Evolutionary conservation across 2,113 vertebrate genomes (phyloP), one percentile per base, ranked within the genome.

Genomic region (Halcyon malimbica): DNA sequence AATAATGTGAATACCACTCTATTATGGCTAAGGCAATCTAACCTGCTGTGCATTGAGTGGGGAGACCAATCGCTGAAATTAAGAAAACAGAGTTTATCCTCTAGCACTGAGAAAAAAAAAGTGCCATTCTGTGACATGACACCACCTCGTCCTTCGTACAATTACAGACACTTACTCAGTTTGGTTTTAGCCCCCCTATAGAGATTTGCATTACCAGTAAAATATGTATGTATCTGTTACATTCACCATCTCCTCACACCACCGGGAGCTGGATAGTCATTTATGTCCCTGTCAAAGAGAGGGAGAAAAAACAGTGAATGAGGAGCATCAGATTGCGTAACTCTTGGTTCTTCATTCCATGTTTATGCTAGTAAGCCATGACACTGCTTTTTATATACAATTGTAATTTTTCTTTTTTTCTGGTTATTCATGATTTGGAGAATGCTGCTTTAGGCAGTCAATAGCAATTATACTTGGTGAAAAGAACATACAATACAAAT

Each of bases 401-500:
- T 87, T 97, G 94, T 83, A 97, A 97, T 94, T 79, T 92, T 96
- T 98, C 97, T 96, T 96, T 96, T 97, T 97, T 98, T 95, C 97
- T 96, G 89, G 96, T 96, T 98, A 96, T 98, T 98, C 95, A 87
- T 95, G 96, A 92, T 97, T 97, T 96, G 97, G 92, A 94, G 87
- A 97, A 97, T 94, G 92, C 93, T 93, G 96, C 98, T 98, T 97
- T 96, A 98, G 96, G 97, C 97, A 98, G 97, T 98, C 98, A 97
- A 97, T 98, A 98, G 97, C 97, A 98, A 98, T 98, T 98, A 98
- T 94, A 95, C 97, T 97, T 97, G 95, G 93, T 97, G 95, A 98
- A 96, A 98, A 97, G 98, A 98, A 97, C 97, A 96, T 96, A 98
- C 97, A 97, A 98, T 97, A 98, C 98, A 98, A 98, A 98, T 98